Conservation (phyloP, 2,888 invertebrate genomes). For the Geotrupes spiniger region DNA sequence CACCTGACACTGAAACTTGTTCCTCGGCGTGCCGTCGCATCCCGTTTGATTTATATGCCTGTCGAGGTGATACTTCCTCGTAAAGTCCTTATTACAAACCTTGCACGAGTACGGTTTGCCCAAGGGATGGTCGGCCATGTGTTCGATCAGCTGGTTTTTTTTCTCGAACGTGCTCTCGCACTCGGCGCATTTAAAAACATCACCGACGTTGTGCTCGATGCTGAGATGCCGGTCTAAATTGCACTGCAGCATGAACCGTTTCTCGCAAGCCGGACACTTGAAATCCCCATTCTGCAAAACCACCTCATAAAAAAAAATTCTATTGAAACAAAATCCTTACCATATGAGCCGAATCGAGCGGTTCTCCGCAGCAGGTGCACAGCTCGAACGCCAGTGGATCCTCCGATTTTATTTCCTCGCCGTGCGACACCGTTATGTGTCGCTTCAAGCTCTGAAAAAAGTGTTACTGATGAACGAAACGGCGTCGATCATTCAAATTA, state of each 20-base stretch:
- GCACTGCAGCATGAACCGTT: slow-evolving; percentile 68
- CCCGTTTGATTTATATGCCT: slow-evolving; percentile 67
- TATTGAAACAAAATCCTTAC: slow-evolving; percentile 8
- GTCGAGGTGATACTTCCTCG: slow-evolving; percentile 71
- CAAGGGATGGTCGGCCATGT: slow-evolving; percentile 65
- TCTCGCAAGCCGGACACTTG: slow-evolving; percentile 62
- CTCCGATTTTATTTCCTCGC: slow-evolving; percentile 34
- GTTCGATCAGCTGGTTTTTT: slow-evolving; percentile 60
- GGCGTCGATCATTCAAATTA: slow-evolving; percentile 2
- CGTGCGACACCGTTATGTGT: slow-evolving; percentile 43
- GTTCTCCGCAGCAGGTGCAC: slow-evolving; percentile 60
- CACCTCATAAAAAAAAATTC: slow-evolving; percentile 16
- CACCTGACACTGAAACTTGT: slow-evolving; percentile 59
- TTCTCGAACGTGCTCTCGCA: slow-evolving; percentile 67
- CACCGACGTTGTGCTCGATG: slow-evolving; percentile 65
- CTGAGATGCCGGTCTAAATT: slow-evolving; percentile 65
- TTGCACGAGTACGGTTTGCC: slow-evolving; percentile 63
- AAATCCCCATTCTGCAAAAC: slow-evolving; percentile 52
- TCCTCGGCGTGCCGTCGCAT: slow-evolving; percentile 59
- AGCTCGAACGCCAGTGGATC: slow-evolving; percentile 48
- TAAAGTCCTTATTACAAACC: slow-evolving; percentile 69
- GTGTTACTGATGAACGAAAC: too few species aligned
- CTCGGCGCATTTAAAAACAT: slow-evolving; percentile 61
- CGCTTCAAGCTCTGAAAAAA: slow-evolving; percentile 46
- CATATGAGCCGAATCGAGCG: slow-evolving; percentile 45